phyloP scores from a whole-genome alignment of 2,113 vertebrate species.

The Cavia porcellus region DNA sequence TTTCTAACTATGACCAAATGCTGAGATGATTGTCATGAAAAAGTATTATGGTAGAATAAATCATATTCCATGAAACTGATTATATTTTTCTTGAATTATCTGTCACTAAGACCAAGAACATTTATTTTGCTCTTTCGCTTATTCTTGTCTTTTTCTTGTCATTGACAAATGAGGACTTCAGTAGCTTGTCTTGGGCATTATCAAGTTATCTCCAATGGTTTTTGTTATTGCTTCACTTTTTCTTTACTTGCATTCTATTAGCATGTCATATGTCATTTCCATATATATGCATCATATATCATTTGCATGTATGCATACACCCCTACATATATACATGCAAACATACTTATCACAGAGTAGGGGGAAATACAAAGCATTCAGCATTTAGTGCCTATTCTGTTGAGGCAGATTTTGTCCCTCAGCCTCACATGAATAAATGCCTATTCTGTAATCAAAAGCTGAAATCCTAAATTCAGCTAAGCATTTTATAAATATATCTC shows the following conservation, averaged over 20 bases:
- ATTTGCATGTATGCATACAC: no score
- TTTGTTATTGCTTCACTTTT: not conserved
- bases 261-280: not conserved
- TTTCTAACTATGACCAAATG: conserved; percentile 63
- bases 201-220: not conserved
- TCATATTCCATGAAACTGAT: not conserved
- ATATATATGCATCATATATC: not conserved
- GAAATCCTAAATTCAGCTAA: conserved; percentile 32
- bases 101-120: not conserved
- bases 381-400: not conserved
- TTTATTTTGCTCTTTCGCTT: conserved; percentile 36
- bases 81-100: conserved; percentile 28
- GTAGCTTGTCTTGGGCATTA: not conserved
- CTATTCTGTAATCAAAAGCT: not conserved
- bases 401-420: not conserved
- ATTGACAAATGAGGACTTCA: not conserved
- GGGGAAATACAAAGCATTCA: not conserved
- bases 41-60: conserved; percentile 1
- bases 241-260: not conserved
- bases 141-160: conserved; percentile 4
- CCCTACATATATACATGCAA: not conserved
- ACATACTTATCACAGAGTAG: not conserved
- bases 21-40: conserved; percentile 24
- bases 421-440: not conserved
- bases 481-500: conserved; percentile 7